Base-by-base conservation (phyloP, 2,888 invertebrate genomes). In the Scaeva pyrastri region DNA sequence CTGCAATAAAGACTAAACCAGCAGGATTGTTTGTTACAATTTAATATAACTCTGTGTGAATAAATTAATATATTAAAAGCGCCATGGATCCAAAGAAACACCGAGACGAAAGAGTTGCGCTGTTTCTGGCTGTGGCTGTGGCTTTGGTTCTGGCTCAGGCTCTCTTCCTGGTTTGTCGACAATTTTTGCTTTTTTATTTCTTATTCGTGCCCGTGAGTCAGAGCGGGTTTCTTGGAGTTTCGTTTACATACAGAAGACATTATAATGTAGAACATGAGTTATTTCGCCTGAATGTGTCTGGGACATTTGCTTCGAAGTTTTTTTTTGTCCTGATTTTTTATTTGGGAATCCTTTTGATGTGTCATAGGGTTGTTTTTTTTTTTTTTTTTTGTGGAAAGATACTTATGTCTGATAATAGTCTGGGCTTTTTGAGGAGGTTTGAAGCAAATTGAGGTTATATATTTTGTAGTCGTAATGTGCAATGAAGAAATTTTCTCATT, bases 11-110 rank as follows among this genome's bases (percentile, higher is more conserved):
- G 31, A 31, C 6, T 31, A 31, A 31, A 12, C 56, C 45, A 41
- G 58, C 58, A 60, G 60, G 60, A 60, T 39, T 60, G 19, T 58
- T 39, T 60, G 19, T 58, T 36, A 56, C 39, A 56, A 60, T 60
- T 19, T 60, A 31, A 64, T 45, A 26, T 45, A 64, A 45, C 45
- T 45, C 43, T 75, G 39, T 62, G 76, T 52, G 81, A 85, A 85
- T 81, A 85, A 85, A 85, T 85, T 76, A 85, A 80, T 70, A 81
- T 76, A 85, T 81, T 76, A 81, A 72, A 73, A 68, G 74, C 70
- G 78, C 84, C 74, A 45, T 43, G 62, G 26, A 64, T 45, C 11
- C n/a, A 62, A 26, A 45, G 26, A 26, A 23, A 45, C 0, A n/a
- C 6, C 12, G 45, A 43, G 62, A 45, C 62, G 62, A 26, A 45